phyloP scores from a whole-genome alignment of 2,888 invertebrate genomes.

The Mythimna impura region DNA sequence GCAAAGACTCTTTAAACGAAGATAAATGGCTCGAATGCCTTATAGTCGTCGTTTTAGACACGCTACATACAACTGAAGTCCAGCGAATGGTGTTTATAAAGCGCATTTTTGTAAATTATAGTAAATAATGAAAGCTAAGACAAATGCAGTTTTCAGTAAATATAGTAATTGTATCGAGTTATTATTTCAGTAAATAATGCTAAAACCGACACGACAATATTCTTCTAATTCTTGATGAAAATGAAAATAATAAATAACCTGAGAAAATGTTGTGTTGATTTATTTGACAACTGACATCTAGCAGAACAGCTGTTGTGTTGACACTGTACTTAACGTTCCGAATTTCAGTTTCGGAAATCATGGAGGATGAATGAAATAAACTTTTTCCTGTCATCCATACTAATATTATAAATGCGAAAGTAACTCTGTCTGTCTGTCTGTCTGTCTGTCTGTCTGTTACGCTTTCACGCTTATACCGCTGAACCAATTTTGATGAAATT shows the following conservation, averaged over 20 bases:
- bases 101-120: constrained; percentile 5
- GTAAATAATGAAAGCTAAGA: not conserved
- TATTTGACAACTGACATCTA: not conserved
- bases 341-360: not conserved
- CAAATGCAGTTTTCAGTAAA: not conserved
- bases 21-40: constrained; percentile 29
- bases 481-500: too few species aligned
- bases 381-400: too few species aligned
- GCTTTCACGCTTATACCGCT: too few species aligned
- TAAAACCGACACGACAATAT: not conserved
- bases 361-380: too few species aligned
- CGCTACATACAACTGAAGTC: constrained; percentile 1
- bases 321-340: not conserved
- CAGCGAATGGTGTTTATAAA: constrained; percentile 8
- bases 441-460: too few species aligned
- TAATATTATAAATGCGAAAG: too few species aligned
- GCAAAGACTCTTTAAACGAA: constrained; percentile 27
- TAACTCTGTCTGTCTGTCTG: too few species aligned
- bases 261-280: not conserved
- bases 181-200: not conserved
- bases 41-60: constrained; percentile 12
- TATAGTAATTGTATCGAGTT: not conserved
- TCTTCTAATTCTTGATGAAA: not conserved
- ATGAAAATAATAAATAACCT: not conserved
- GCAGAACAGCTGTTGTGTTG: not conserved